A percentile compares a stretch with the other conserved stretches of the same genome.
Conservation (phyloP, 2,888 invertebrate genomes). For the Deroplatys truncata region DNA sequence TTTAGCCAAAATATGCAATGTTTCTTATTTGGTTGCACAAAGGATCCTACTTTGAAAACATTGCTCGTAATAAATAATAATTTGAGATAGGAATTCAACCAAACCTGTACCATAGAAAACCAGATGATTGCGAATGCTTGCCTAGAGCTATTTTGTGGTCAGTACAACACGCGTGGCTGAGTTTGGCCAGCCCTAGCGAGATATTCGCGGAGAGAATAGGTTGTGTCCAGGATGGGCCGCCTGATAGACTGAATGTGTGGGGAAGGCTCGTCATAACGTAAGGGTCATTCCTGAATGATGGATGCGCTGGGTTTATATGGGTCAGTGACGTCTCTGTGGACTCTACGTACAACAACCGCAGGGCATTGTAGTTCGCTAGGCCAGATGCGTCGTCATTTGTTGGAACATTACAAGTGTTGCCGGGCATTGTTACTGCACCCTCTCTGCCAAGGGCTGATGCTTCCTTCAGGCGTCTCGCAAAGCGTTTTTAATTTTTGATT, state of each 20-base stretch:
- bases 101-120: too few relatives aligned
- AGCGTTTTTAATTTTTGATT: neutral
- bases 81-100: too few relatives aligned
- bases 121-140: too few relatives aligned
- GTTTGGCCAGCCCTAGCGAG: neutral
- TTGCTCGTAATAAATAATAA: too few relatives aligned
- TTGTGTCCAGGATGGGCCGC: too few relatives aligned
- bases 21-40: too few relatives aligned
- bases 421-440: neutral
- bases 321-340: conserved; percentile 4
- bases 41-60: too few relatives aligned
- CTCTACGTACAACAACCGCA: neutral
- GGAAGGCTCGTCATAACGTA: neutral
- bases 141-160: too few relatives aligned
- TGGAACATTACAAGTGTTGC: conserved; percentile 3
- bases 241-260: neutral
- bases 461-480: neutral
- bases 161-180: too few relatives aligned
- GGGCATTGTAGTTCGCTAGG: neutral
- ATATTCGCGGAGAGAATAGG: too few relatives aligned
- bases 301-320: conserved; percentile 10
- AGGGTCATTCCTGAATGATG: conserved; percentile 12
- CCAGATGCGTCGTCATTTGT: conserved; percentile 8
- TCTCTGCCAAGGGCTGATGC: neutral
- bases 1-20: too few relatives aligned